Base-by-base conservation (phyloP, 2,113 vertebrate species). In the Eolophus roseicapilla region DNA sequence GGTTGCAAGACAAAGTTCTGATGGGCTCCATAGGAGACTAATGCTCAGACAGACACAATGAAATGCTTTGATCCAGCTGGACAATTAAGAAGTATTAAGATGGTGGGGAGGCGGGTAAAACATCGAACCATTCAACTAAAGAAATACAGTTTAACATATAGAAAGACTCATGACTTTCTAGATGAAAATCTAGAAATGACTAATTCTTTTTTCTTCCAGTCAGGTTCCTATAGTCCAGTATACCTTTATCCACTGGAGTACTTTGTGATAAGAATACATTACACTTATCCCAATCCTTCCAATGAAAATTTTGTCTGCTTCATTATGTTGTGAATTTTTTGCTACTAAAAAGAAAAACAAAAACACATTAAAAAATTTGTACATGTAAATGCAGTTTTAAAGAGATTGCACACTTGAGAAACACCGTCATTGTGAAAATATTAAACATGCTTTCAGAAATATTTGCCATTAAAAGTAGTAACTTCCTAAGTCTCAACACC, bases 171-270 rank as follows among this genome's bases (percentile, higher is more conserved):
- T 57, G 55, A 57, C 55, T 57, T n/a, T 23, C 55, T 57, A 57
- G 55, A 57, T 57, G 31, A 21, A 57, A 57, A 57, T n/a, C 55
- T 57, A 76, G 11, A 81, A 85, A 50, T 23, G 0, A 57, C 11
- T 76, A 13, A 13, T 78, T 79, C 4, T 39, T 79, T 79, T 82
- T 65, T 46, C 59, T 82, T 57, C 24, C 47, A 75, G 27, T 53
- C 65, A 84, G 69, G 17, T 62, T 87, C 13, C 37, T 50, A 55
- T 53, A 89, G 84, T 17, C 44, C 59, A 69, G 50, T 53, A 87
- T 99, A 99, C 99, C 99, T 99, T 99, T 62, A 78, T 68, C 99
- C 99, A 99, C 18, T 99, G 98, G 62, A 98, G 97, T 16, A 95
- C 96, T 96, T 97, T 98, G 97, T 99, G 97, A 83, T 99, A 99